Evolutionary conservation across 1,140 invertebrate species (phyloP), one percentile per base, ranked within the genome.

Genomic region (Drosophila nigrodunni): DNA sequence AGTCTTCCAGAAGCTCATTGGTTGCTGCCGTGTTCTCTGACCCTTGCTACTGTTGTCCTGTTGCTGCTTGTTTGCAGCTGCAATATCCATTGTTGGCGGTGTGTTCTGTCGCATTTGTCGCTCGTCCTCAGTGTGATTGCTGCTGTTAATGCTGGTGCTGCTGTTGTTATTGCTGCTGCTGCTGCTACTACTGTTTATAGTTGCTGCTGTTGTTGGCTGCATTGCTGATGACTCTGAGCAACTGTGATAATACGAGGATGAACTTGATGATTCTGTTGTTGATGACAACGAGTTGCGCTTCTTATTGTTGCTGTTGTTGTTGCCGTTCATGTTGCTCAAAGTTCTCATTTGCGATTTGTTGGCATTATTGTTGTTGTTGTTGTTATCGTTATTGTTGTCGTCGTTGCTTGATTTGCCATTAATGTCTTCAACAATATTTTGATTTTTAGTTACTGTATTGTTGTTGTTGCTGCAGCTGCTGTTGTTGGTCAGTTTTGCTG

Each of bases 1-100:
- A 6, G 76, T 85, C 46, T 86, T 90, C 87, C 85, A 90, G 39
- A 86, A 90, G 30, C 67, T 71, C 1, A 87, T 15, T 7, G 81
- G 82, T 13, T 90, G 81, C 60, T 90, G 82, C 25, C 81, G 62
- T 3, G 59, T n/a, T 21, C 41, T 68, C 74, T 34, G 57, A 47
- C 13, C 18, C 10, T 41, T 82, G 74, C 13, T 55, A 21, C 41
- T 47, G 47, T 18, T 13, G 13, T 41, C n/a, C 30, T 3, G 39
- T 34, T 35, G 41, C 39, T 78, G 2, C 8, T 67, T 47, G 3
- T 43, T 2, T 65, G 18, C 37, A 43, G 46, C 10, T 43, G 43
- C 7, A n/a, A 39, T 11, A 43, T 9, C 7, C 35, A 58, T 3
- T 47, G 59, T 30, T 66, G 54, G 47, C 7, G 18, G 57, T 15